Base-by-base conservation (phyloP, 2,797 vertebrate genomes). In the Cichlasoma orientale region DNA sequence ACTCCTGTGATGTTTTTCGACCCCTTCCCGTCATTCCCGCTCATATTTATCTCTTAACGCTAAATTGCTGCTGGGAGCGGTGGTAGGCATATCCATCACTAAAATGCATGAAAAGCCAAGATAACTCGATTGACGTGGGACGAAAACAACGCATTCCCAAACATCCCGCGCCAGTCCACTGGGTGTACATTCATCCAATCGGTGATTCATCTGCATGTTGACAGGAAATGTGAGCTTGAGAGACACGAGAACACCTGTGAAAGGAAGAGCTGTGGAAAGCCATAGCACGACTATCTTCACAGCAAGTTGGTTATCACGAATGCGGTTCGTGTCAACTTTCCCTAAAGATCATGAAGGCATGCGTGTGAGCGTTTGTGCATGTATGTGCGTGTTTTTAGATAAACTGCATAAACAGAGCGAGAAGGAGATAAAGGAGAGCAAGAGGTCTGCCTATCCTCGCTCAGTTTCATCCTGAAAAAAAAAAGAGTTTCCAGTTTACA, bases 141-240 rank as follows among this genome's bases (percentile, higher is more conserved):
- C 75, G 75, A 91, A 92, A 90, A 91, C 77, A 86, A 83, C 76
- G 79, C 82, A 18, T 87, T 90, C 74, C 74, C 74, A 91, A 93
- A 93, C 87, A 93, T 87, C 83, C 82, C 81, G 83, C 75, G 78
- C 36, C 23, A 59, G 80, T 83, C 68, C 77, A 74, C 19, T 74
- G 59, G 38, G 58, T 38, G 77, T 73, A 77, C 76, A 59, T 74
- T 82, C 87, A 85, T 78, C 38, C 70, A 78, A 81, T 85, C 27
- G 1, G 53, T 82, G 86, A 92, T 89, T 86, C 82, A 90, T 89
- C 75, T 61, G 61, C n/a, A 19, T 55, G 89, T 58, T 90, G 90
- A 93, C 85, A 90, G 91, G 92, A 63, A 14, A 75, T 77, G 83
- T 25, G 77, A 86, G 76, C 3, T 16, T 56, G 56, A 78, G 72